These are phyloP conservation scores for Perdita meconis DNA, from an alignment of 2,888 invertebrate genomes.

Conservation along the genomic window DNA sequence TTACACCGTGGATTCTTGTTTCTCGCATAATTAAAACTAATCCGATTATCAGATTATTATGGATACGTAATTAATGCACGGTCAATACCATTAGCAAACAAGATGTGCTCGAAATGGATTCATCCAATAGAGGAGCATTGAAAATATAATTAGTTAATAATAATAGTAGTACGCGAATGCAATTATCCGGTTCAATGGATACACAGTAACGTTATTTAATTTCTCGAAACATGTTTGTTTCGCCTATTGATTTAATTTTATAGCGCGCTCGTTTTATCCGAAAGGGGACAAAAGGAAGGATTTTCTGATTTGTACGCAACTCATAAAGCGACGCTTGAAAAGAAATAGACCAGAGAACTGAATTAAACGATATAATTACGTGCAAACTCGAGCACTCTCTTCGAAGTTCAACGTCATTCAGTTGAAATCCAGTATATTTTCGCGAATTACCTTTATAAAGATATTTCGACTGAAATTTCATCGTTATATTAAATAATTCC, in stretches of 20 bases:
- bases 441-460: not conserved
- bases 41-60: slow-evolving; percentile 53
- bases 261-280: too few species aligned
- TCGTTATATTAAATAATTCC: slow-evolving; percentile 37
- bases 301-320: not conserved
- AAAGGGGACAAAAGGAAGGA: not conserved
- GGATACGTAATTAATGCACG: slow-evolving; percentile 44
- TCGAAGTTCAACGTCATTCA: slow-evolving; percentile 11
- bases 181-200: slow-evolving; percentile 33
- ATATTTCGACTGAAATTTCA: slow-evolving; percentile 4
- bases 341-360: not conserved
- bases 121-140: slow-evolving; percentile 12
- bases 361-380: slow-evolving; percentile 4
- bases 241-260: not conserved
- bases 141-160: slow-evolving; percentile 44
- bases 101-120: slow-evolving; percentile 23
- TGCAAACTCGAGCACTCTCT: not conserved
- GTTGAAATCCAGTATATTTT: not conserved
- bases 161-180: slow-evolving; percentile 21
- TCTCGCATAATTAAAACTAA: slow-evolving; percentile 45
- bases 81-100: slow-evolving; percentile 40
- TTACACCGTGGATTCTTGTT: slow-evolving; percentile 1
- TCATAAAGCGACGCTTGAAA: not conserved
- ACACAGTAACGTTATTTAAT: slow-evolving; percentile 10
- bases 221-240: not conserved